phyloP scores from a whole-genome alignment of 2,888 invertebrate genomes.

The Thecophora atra region DNA sequence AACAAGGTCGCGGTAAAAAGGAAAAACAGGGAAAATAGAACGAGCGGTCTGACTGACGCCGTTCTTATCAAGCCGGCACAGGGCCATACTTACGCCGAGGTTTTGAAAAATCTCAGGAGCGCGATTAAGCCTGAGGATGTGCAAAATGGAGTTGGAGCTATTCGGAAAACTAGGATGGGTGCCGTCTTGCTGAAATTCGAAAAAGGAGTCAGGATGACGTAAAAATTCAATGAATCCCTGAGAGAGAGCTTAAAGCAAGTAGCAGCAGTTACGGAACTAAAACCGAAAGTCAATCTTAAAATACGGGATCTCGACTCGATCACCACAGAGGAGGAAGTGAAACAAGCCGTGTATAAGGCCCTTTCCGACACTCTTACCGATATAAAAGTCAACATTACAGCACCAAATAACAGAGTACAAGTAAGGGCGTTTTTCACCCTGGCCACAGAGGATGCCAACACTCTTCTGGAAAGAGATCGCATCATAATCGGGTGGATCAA shows the following conservation, averaged over 20 bases:
- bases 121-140: not conserved
- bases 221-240: not conserved
- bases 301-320: conserved; percentile 2
- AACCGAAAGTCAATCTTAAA: not conserved
- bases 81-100: conserved; percentile 6
- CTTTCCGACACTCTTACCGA: not conserved
- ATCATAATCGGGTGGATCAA: not conserved
- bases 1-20: not conserved
- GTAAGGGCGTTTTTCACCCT: not conserved
- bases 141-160: not conserved
- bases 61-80: not conserved
- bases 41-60: not conserved
- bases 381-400: not conserved
- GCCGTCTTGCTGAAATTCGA: not conserved
- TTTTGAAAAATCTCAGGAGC: not conserved
- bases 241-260: not conserved
- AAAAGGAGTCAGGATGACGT: not conserved
- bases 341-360: not conserved
- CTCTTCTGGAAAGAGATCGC: not conserved
- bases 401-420: not conserved
- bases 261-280: not conserved
- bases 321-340: conserved; percentile 6
- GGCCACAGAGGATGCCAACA: not conserved
- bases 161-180: conserved; percentile 1
- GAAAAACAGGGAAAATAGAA: not conserved